Percentiles rank a stretch among this genome's conserved stretches.
phyloP scores from a whole-genome alignment of 1,140 invertebrate species.

The Physella acuta region DNA sequence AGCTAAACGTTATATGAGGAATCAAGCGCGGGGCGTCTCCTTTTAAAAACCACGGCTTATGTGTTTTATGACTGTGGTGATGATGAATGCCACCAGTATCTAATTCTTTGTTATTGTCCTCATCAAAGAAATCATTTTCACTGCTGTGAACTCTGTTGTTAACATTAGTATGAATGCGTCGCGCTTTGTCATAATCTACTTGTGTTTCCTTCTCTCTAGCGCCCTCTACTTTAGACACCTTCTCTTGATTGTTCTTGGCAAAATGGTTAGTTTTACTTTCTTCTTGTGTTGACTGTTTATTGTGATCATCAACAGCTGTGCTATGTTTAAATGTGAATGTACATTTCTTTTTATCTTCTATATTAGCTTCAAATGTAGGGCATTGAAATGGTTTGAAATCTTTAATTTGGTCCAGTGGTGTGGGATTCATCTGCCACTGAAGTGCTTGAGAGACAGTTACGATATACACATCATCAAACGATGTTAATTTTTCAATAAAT shows the following conservation, averaged over 20 bases:
- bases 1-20: neutral
- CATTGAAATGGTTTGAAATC: constrained; percentile 42
- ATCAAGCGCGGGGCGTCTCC: neutral
- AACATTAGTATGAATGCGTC: neutral
- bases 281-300: constrained; percentile 19
- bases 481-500: constrained; percentile 35
- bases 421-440: constrained; percentile 45
- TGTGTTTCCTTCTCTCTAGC: neutral
- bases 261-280: neutral
- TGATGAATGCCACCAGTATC: constrained; percentile 12
- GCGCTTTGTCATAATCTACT: neutral
- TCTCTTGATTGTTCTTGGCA: neutral
- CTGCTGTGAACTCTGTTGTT: too few relatives aligned
- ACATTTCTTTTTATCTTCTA: constrained; percentile 31
- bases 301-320: constrained; percentile 5
- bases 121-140: too few relatives aligned
- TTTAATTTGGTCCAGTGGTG: constrained; percentile 29
- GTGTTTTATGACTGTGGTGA: constrained; percentile 15
- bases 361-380: constrained; percentile 27
- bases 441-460: constrained; percentile 37
- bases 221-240: neutral
- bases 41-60: constrained; percentile 33
- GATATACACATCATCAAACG: constrained; percentile 44
- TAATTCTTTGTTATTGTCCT: neutral
- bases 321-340: constrained; percentile 29